Percentiles rank a stretch among this genome's conserved stretches.
Evolutionary conservation across 2,113 vertebrate species (phyloP).

Genomic region (Microcebus tavaratra): DNA sequence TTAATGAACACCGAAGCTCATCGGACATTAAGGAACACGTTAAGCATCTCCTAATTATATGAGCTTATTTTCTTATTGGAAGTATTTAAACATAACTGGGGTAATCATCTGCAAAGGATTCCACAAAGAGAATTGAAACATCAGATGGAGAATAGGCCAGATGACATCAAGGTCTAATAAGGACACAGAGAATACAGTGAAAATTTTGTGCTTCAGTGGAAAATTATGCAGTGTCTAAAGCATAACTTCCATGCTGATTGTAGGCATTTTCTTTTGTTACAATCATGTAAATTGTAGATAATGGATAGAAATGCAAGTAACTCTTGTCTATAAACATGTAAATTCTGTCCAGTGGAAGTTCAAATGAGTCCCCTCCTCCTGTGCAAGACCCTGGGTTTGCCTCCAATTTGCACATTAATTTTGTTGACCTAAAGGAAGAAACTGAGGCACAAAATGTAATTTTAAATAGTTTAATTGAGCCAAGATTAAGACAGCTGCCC

Average conservation of each 20-base stretch:
- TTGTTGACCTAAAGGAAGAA: background rate
- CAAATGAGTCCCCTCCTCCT: background rate
- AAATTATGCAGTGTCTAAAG: background rate
- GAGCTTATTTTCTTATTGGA: background rate
- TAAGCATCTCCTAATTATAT: background rate
- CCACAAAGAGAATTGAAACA: background rate
- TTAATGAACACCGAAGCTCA: background rate
- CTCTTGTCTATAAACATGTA: background rate
- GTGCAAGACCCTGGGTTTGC: background rate
- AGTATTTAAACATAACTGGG: background rate
- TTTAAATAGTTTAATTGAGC: background rate
- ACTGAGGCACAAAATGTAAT: background rate
- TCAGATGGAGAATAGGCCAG: background rate
- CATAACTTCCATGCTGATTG: background rate
- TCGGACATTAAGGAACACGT: background rate
- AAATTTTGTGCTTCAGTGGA: background rate
- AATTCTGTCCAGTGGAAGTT: background rate
- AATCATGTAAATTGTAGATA: background rate
- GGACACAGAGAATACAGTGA: background rate
- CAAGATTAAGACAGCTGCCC: background rate
- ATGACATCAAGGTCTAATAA: background rate
- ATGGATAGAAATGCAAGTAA: background rate
- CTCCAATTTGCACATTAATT: background rate
- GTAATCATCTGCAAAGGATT: background rate
- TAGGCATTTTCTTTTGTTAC: rapidly evolving